Base-by-base conservation (phyloP, 2,888 invertebrate species). In the Macropis europaea region DNA sequence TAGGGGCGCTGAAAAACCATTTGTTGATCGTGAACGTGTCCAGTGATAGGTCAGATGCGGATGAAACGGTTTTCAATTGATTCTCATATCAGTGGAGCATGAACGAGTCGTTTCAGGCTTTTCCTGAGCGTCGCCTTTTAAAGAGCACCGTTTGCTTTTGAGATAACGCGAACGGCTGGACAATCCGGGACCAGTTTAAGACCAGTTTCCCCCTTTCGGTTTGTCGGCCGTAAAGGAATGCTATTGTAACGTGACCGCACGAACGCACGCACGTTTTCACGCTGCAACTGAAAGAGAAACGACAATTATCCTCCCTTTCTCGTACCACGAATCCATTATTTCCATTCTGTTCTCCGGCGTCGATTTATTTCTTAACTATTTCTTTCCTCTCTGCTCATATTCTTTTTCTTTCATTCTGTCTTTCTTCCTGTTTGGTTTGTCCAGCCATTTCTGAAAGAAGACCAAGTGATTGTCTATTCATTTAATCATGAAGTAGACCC, bases 91-190 rank as follows among this genome's bases (percentile, higher is more conserved):
- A n/a, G n/a, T 43, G 3, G 54, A 59, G 24, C 47, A 40, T 36
- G 56, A 76, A 73, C 28, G 43, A 28, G 36, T 50, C 40, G 60
- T 43, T 43, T 17, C 38, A 59, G 43, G 22, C 22, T 30, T 63
- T 76, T 62, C 45, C 42, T 52, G 30, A n/a, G n/a, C n/a, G 54
- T 71, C 30, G 34, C 59, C 26, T 40, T 57, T 68, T 67, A 67
- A 76, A 73, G 63, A 40, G 38, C 36, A 36, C 32, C 63, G 72
- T 76, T 72, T 75, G 56, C 71, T 54, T 53, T 36, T n/a, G 47
- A 76, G 78, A 79, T 79, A 79, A 79, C 66, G 64, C 50, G 42
- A 38, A 79, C 63, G 45, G 52, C 11, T 61, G 66, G 73, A 68
- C 67, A 54, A 42, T 63, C 32, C 59, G 19, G 56, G 62, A 76